Evolutionary conservation across 2,797 vertebrate genomes (phyloP), one percentile per base, ranked within the genome.

Genomic region (Threskiornis aethiopicus): DNA sequence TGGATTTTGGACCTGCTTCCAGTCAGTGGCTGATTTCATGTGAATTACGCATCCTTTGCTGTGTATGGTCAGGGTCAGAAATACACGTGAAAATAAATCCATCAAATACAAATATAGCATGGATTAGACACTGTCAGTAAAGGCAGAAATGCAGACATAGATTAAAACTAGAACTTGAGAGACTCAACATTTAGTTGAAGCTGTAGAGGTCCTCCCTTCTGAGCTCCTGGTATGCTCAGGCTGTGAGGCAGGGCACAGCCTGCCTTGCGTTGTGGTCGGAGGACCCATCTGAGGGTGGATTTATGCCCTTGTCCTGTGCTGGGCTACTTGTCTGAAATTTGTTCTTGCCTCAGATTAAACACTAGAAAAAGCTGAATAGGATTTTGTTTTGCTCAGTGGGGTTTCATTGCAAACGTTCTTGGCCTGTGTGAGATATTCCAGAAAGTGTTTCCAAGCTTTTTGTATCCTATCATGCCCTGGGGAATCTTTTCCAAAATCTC

Each of bases 401-500:
- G 42, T 90, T 90, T 92, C 31, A 37, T 39, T 75, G 28, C 24
- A 89, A 80, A 61, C 8, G 16, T 90, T 80, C 54, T 37, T 54
- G 75, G 57, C 31, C 33, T 87, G 61, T 9, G 35, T 61, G 82
- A 94, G 67, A 75, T 87, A 44, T 84, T 95, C 84, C 89, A 81
- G 67, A 51, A 87, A 85, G 79, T 31, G 44, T 75, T 87, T 93
- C 89, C 92, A 95, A 72, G 54, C 28, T 51, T 67, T 91, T 90
- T 87, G 49, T 70, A 92, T 95, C 69, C 90, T 73, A 29, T 65
- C 29, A 42, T 47, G 22, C 67, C 31, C 71, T 44, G 25, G 93
- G 90, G 72, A 87, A 62, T 93, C n/a, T 75, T 73, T 93, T 94
- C 88, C 89, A 91, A 69, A 91, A 22, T 73, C 87, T 84, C 33